A percentile compares a stretch with the other conserved stretches of the same genome.
phyloP scores from a whole-genome alignment of 2,888 invertebrate species.

The Calameuta pallipes region DNA sequence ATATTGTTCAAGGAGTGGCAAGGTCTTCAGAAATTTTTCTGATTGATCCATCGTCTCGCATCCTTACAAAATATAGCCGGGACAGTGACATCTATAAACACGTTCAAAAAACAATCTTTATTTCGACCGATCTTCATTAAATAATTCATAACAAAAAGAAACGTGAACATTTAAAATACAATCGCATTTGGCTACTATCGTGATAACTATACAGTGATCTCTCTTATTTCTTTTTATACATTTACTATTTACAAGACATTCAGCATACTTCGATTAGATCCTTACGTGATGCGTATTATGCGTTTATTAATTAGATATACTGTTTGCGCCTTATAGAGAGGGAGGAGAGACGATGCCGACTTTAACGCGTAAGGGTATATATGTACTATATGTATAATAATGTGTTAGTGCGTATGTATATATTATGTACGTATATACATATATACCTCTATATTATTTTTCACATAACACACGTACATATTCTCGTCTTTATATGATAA shows the following conservation, averaged over 20 bases:
- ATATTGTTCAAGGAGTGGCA: neutral
- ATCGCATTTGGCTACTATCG: constrained; percentile 28
- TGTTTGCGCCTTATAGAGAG: neutral
- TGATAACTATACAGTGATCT: constrained; percentile 18
- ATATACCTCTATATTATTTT: neutral
- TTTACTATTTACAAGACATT: constrained; percentile 50
- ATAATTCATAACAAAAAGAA: constrained; percentile 47
- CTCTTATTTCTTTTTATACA: constrained; percentile 29
- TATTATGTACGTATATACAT: neutral
- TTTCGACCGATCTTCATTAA: constrained; percentile 43
- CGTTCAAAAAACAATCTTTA: constrained; percentile 44
- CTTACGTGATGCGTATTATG: neutral
- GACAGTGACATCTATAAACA: neutral
- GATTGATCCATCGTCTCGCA: neutral
- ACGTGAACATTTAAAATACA: constrained; percentile 49
- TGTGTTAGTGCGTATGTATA: neutral
- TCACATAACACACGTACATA: neutral
- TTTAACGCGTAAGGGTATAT: neutral
- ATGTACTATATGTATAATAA: neutral
- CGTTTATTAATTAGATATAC: neutral
- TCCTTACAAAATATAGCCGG: neutral
- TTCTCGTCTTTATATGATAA: neutral
- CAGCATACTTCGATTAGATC: constrained; percentile 28
- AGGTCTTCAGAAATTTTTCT: neutral
- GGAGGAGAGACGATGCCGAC: neutral